phyloP scores from a whole-genome alignment of 2,113 vertebrate genomes.

The Percopsis transmontana region DNA sequence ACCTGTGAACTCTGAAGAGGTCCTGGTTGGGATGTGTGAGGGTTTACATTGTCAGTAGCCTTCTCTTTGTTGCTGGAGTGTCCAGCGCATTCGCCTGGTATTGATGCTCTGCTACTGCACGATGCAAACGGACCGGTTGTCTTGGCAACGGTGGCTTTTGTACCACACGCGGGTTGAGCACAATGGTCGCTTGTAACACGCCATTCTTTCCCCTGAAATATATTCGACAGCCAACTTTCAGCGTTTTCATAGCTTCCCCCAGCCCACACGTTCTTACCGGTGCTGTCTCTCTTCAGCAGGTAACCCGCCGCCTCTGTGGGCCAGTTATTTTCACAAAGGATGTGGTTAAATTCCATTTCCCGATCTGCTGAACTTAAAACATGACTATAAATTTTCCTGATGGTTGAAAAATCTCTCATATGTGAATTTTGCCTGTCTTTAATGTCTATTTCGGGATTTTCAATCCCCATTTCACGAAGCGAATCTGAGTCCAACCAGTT shows the following conservation, averaged over 20 bases:
- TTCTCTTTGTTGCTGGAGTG: conserved; percentile 48
- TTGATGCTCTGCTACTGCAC: conserved; percentile 27
- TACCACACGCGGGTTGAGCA: conserved; percentile 25
- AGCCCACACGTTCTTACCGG: conserved; percentile 51
- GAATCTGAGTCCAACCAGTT: conserved; percentile 57
- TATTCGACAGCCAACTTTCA: conserved; percentile 10
- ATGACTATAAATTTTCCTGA: conserved; percentile 49
- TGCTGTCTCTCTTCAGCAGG: not conserved
- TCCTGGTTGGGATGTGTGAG: conserved; percentile 40
- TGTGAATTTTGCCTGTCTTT: conserved; percentile 27
- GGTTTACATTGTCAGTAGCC: conserved; percentile 40
- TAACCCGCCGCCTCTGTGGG: not conserved
- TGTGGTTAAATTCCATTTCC: not conserved
- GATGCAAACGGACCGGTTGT: conserved; percentile 44
- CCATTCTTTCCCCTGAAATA: conserved; percentile 26
- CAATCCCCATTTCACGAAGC: conserved; percentile 58
- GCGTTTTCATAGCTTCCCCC: conserved; percentile 37
- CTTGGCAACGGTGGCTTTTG: conserved; percentile 30
- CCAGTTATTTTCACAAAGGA: conserved; percentile 13
- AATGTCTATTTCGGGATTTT: conserved; percentile 10
- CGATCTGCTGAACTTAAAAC: conserved; percentile 39
- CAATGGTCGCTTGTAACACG: conserved; percentile 28
- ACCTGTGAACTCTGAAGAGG: conserved; percentile 26
- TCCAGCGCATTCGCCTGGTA: conserved; percentile 68
- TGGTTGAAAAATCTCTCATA: conserved; percentile 8